Evolutionary conservation across 2,113 vertebrate genomes (phyloP).

Genomic region (Onychorhynchus coronatus): DNA sequence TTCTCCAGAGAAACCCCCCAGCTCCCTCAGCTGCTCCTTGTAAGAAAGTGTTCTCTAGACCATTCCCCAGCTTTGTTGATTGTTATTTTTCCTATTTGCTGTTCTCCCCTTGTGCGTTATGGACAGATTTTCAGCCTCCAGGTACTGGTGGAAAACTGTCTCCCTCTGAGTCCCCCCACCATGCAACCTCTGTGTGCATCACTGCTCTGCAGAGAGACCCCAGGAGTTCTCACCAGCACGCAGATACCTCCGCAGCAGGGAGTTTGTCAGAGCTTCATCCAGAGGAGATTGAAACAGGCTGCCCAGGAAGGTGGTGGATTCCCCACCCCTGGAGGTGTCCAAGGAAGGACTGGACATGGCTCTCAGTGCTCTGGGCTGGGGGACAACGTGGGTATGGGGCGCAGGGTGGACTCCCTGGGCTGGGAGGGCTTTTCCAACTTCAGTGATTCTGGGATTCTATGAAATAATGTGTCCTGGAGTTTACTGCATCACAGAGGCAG

Average conservation of each 20-base stretch:
- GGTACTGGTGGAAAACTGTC: background rate
- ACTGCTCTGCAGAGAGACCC: background rate
- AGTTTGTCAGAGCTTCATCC: background rate
- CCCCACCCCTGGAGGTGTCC: background rate
- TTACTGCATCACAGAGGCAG: background rate
- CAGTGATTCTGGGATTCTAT: background rate
- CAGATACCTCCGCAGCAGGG: background rate
- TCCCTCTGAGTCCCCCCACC: background rate
- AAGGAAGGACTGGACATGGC: background rate
- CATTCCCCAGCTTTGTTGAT: background rate
- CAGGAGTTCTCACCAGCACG: background rate
- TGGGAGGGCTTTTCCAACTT: background rate
- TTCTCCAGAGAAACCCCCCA: background rate
- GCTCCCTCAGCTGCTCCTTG: background rate
- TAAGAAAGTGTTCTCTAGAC: background rate
- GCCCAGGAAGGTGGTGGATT: background rate
- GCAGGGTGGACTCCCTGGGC: accelerated
- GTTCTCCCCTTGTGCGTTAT: background rate
- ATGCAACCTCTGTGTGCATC: background rate
- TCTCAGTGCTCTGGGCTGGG: background rate
- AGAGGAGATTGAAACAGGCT: accelerated
- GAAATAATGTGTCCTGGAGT: background rate
- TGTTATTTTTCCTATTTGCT: background rate
- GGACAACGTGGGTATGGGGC: background rate
- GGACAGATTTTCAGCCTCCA: background rate